Conservation (phyloP, 2,797 vertebrate species). For the Acipenser oxyrinchus region DNA sequence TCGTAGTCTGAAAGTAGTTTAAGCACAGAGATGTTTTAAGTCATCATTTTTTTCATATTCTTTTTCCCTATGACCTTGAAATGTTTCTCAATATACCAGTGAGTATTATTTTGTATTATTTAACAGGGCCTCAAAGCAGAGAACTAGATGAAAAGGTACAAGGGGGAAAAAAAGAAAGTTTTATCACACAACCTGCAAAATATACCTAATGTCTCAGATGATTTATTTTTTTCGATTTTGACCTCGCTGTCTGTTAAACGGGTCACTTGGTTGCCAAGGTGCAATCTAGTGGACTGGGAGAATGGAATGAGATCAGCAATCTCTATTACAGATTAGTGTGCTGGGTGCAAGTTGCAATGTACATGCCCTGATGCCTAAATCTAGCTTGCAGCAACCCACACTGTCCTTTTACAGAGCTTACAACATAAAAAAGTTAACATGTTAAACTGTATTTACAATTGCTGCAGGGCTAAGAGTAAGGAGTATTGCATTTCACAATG, state of each 20-base stretch:
- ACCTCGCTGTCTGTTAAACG: neutral
- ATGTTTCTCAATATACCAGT: neutral
- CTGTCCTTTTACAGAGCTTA: neutral
- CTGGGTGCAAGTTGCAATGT: neutral
- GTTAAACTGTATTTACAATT: neutral
- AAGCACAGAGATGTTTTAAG: too few species aligned
- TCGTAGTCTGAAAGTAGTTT: neutral
- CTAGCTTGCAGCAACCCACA: neutral
- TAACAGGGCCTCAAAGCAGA: neutral
- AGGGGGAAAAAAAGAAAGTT: too few species aligned
- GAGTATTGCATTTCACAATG: too few species aligned
- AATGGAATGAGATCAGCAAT: neutral
- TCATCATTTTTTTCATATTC: neutral
- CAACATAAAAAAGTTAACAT: neutral
- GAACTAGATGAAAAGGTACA: neutral
- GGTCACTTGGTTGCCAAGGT: neutral
- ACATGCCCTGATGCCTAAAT: neutral
- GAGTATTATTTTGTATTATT: conserved; percentile 9
- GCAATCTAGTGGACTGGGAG: neutral
- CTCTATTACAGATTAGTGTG: neutral
- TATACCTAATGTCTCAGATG: conserved; percentile 1
- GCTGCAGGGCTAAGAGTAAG: too few species aligned
- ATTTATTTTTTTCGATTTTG: neutral
- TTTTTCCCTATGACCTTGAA: neutral
- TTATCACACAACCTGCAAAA: neutral